Base-by-base conservation (phyloP, 2,888 invertebrate genomes). In the Cyrtodaria siliqua region DNA sequence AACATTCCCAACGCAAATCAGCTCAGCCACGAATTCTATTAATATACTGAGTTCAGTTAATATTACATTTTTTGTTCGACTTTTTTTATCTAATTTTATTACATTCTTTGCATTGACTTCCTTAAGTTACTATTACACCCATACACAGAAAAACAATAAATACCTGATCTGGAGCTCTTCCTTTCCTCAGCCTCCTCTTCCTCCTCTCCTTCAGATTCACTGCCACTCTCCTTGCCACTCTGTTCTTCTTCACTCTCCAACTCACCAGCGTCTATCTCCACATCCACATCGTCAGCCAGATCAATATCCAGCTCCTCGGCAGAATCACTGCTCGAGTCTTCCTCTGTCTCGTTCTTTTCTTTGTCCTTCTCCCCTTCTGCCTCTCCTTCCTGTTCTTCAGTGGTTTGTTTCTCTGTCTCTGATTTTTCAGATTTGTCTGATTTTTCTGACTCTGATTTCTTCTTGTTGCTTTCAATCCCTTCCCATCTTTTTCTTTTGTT, bases 261-360 rank as follows among this genome's bases (percentile, higher is more conserved):
- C 16, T 77, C 76, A 23, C 76, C 80, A n/a, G 67, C 80, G 33
- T 67, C 73, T 27, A 76, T 27, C 42, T 80, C 80, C 53, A 76
- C 66, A 77, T 80, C 80, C 12, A 80, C 76, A 67, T 80, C 80
- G 27, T 69, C 76, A 18, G 72, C 62, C 14, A 80, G 53, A 27
- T 79, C 79, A 18, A 72, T 56, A 24, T 76, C 76, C 1, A 73
- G 75, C 2, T 50, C 74, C 12, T 52, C 62, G 16, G 33, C 53
- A 20, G 63, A 63, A 26, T 70, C 70, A 67, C 70, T 76, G 29
- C 73, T 62, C 14, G 40, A 56, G 38, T 64, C 33, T 40, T 55
- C 60, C 6, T 29, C 60, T 18, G 26, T 49, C 8, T 20, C 60
- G 20, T 44, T 44, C 57, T 33, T 33, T 14, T 2, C 18, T n/a